A percentile compares a stretch with the other conserved stretches of the same genome.
Conservation (phyloP, 1,140 invertebrate species). For the Telenomus remus region DNA sequence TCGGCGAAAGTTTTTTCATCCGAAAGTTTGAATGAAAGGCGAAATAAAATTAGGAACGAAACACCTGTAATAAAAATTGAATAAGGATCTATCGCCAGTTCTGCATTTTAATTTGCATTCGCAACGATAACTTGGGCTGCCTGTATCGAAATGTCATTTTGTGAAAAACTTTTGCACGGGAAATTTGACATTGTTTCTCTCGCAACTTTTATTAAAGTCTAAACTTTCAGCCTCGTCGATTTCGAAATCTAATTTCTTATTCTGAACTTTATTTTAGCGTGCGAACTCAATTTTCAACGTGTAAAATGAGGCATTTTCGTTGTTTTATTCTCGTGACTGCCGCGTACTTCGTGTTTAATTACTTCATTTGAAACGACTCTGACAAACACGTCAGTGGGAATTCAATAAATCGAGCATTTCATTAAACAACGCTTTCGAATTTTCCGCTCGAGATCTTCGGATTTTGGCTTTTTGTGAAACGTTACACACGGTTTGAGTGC, state of each 20-base stretch:
- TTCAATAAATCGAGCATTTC: constrained; percentile 25
- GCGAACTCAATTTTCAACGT: constrained; percentile 19
- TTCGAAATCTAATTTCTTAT: constrained; percentile 2
- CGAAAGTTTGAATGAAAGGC: too few relatives aligned
- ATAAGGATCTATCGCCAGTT: too few relatives aligned
- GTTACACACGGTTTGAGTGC: constrained; percentile 8
- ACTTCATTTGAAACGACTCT: constrained; percentile 10
- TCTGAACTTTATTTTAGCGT: constrained; percentile 3
- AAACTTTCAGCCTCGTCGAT: constrained; percentile 7
- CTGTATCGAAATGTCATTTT: too few relatives aligned
- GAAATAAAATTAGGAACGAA: too few relatives aligned
- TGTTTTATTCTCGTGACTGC: constrained; percentile 5
- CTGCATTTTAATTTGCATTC: too few relatives aligned
- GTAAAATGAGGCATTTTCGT: too few relatives aligned
- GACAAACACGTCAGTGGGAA: constrained; percentile 17
- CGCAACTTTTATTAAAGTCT: constrained; percentile 10
- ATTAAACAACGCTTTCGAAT: constrained; percentile 30
- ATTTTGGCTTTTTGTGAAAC: constrained; percentile 24
- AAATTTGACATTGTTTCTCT: constrained; percentile 19
- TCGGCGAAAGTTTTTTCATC: too few relatives aligned
- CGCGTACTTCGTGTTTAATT: constrained; percentile 17
- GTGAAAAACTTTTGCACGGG: neutral
- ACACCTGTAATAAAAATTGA: too few relatives aligned
- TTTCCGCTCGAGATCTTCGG: constrained; percentile 8
- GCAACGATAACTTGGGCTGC: too few relatives aligned